Percentiles rank a stretch among this genome's conserved stretches.
phyloP scores from a whole-genome alignment of 1,140 invertebrate species.

The Monochamus saltuarius region DNA sequence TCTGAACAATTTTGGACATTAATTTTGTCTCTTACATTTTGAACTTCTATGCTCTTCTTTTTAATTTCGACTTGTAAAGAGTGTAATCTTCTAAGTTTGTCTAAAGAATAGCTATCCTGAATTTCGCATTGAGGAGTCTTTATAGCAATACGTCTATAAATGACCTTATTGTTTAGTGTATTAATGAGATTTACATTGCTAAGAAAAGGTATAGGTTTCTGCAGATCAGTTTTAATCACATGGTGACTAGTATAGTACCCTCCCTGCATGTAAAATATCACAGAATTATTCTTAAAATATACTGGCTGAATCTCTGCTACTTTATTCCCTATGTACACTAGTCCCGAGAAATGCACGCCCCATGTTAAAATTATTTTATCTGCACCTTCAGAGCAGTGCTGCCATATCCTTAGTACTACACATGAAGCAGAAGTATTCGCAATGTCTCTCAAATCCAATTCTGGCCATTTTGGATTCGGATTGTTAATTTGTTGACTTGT shows the following conservation, averaged over 20 bases:
- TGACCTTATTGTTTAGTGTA: constrained; percentile 35
- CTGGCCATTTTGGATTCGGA: constrained; percentile 74
- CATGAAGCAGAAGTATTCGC: constrained; percentile 42
- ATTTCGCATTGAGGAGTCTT: constrained; percentile 62
- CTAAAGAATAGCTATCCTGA: constrained; percentile 72
- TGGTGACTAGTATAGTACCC: constrained; percentile 71
- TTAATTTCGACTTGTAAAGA: constrained; percentile 60
- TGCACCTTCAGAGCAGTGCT: constrained; percentile 44
- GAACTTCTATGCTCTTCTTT: constrained; percentile 58
- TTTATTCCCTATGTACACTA: constrained; percentile 77
- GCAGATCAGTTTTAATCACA: constrained; percentile 44
- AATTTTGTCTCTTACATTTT: constrained; percentile 57
- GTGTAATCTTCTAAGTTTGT: constrained; percentile 65
- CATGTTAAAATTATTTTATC: constrained; percentile 71
- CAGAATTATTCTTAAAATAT: constrained; percentile 73
- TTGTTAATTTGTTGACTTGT: constrained; percentile 78
- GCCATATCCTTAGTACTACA: constrained; percentile 62
- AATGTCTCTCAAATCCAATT: constrained; percentile 52
- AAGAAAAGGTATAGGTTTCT: constrained; percentile 42
- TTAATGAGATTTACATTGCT: constrained; percentile 44
- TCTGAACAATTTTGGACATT: constrained; percentile 20
- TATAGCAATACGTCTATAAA: constrained; percentile 35
- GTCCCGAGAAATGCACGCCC: constrained; percentile 81
- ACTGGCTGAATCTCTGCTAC: constrained; percentile 68
- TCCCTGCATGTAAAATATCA: constrained; percentile 86